A percentile compares a stretch with the other conserved stretches of the same genome.
Conservation (phyloP, 2,888 invertebrate genomes). For the Drosophila paracracens region DNA sequence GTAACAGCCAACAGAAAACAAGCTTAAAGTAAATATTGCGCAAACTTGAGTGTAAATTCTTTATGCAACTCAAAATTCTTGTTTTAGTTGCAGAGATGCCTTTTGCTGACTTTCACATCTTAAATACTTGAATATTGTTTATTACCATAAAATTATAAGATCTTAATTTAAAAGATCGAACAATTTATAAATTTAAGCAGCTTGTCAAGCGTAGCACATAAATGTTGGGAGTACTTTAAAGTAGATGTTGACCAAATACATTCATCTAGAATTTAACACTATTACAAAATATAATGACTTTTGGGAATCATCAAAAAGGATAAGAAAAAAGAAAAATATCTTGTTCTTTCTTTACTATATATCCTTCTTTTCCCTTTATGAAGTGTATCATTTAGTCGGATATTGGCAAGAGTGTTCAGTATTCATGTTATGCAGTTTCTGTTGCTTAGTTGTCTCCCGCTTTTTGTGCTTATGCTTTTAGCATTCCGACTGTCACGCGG, state of each 20-base stretch:
- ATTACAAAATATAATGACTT: neutral
- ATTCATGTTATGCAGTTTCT: slow-evolving; percentile 47
- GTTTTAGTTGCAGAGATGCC: neutral
- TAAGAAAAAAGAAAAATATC: fast-evolving
- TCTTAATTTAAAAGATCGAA: neutral
- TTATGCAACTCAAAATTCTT: slow-evolving; percentile 1
- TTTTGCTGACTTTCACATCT: neutral
- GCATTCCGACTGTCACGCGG: slow-evolving; percentile 38
- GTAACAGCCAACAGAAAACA: slow-evolving; percentile 4
- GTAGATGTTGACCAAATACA: no score
- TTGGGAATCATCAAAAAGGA: neutral
- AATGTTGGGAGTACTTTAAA: neutral
- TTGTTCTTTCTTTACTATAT: neutral
- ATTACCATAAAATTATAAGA: neutral
- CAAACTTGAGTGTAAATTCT: slow-evolving; percentile 6
- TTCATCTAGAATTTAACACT: fast-evolving
- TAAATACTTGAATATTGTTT: neutral
- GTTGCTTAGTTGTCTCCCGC: slow-evolving; percentile 26
- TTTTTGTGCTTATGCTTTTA: slow-evolving; percentile 49
- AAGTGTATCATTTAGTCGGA: slow-evolving; percentile 16
- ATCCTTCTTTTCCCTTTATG: neutral
- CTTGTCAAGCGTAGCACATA: neutral
- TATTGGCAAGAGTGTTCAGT: neutral
- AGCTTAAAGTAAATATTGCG: slow-evolving; percentile 13
- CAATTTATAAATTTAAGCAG: no score